phyloP scores from a whole-genome alignment of 2,113 vertebrate genomes.

The Vireo altiloquus region DNA sequence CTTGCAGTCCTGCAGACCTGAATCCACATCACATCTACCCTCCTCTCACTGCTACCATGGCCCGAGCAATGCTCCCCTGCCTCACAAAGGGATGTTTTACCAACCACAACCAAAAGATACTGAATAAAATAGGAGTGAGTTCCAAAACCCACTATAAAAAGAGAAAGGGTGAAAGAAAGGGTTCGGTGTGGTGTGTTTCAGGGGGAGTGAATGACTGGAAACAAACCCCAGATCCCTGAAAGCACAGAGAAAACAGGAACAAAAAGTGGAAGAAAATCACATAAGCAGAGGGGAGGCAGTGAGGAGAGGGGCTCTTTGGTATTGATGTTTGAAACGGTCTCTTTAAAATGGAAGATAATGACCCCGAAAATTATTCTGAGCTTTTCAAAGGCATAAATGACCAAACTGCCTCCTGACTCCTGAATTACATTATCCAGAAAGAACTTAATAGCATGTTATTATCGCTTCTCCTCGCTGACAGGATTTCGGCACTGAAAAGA shows the following conservation, averaged over 20 bases:
- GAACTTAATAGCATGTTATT: constrained; percentile 81
- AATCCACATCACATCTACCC: background rate
- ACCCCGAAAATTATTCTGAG: constrained; percentile 77
- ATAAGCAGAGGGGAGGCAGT: background rate
- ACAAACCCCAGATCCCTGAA: constrained; percentile 5
- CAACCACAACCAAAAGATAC: background rate
- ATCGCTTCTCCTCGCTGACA: constrained; percentile 77
- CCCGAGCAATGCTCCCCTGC: fast-evolving
- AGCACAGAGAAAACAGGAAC: constrained; percentile 17
- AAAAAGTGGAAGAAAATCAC: constrained; percentile 38
- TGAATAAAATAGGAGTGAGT: background rate
- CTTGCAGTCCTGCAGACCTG: background rate
- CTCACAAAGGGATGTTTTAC: background rate
- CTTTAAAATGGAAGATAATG: constrained; percentile 78
- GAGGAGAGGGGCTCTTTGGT: constrained; percentile 18
- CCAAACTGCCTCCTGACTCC: constrained; percentile 78
- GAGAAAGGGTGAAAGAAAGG: background rate
- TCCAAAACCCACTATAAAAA: background rate
- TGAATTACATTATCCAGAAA: constrained; percentile 81
- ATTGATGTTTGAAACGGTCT: constrained; percentile 64
- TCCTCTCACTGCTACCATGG: fast-evolving
- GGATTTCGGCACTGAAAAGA: constrained; percentile 75
- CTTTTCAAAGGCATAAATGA: constrained; percentile 81
- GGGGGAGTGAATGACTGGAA: background rate
- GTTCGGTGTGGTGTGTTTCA: background rate